Conservation (phyloP, 2,888 invertebrate genomes). For the Nomada fabriciana region DNA sequence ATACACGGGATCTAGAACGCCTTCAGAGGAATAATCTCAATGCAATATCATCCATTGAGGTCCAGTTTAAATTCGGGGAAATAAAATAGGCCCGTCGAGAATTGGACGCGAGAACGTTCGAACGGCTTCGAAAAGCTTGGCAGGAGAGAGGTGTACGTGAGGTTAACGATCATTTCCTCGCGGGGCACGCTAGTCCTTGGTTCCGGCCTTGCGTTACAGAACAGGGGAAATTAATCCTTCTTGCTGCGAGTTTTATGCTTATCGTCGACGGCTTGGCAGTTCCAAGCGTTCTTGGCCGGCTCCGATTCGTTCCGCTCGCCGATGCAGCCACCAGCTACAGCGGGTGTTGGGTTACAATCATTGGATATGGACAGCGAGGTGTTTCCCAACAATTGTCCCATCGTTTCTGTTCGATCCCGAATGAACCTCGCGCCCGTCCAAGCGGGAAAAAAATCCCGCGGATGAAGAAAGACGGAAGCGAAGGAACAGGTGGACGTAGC, state of each 20-base stretch:
- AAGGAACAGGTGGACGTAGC: conserved; percentile 67
- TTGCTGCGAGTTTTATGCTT: conserved; percentile 56
- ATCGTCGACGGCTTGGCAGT: conserved; percentile 66
- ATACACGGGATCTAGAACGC: too few species aligned
- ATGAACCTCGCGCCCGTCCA: neutral
- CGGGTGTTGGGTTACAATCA: conserved; percentile 72
- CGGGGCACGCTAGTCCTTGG: conserved; percentile 6
- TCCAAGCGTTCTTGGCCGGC: conserved; percentile 66
- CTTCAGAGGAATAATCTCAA: neutral
- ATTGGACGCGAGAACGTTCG: neutral
- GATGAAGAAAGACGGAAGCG: neutral
- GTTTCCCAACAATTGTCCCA: conserved; percentile 26
- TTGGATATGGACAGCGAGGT: conserved; percentile 64
- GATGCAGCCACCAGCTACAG: conserved; percentile 41
- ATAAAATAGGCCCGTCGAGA: neutral
- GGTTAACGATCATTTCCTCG: conserved; percentile 23
- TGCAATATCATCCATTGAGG: neutral
- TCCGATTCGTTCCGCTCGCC: conserved; percentile 52
- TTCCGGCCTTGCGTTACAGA: conserved; percentile 32
- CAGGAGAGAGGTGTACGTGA: neutral
- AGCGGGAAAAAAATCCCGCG: neutral
- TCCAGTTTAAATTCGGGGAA: neutral
- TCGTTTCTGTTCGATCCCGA: neutral
- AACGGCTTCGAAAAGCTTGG: neutral
- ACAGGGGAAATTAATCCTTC: conserved; percentile 52